Conservation (phyloP, 2,113 vertebrate genomes). For the Cercocebus atys region DNA sequence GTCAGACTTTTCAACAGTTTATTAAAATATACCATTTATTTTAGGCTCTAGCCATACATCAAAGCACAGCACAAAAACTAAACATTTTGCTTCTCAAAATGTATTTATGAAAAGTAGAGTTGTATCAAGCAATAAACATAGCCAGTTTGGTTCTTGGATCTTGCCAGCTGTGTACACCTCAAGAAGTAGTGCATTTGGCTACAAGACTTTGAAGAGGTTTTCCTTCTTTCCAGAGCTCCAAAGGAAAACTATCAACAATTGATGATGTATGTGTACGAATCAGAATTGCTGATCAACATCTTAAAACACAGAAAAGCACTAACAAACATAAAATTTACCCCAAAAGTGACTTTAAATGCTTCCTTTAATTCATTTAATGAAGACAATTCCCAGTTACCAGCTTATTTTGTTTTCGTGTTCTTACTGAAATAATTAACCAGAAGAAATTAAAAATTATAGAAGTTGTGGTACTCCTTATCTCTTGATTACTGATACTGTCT, state of each 20-base stretch:
- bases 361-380: conserved; percentile 22
- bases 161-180: neutral
- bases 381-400: conserved; percentile 33
- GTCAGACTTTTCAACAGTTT: conserved; percentile 2
- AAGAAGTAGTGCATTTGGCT: neutral
- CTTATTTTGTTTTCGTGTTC: conserved; percentile 13
- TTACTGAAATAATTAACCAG: conserved; percentile 55
- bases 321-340: neutral
- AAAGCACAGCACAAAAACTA: neutral
- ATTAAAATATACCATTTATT: conserved; percentile 34
- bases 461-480: conserved; percentile 25
- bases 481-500: conserved; percentile 22
- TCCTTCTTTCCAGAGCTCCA: neutral
- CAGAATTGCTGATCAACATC: conserved; percentile 4
- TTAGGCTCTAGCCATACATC: neutral
- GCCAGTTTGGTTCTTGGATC: neutral
- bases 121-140: neutral
- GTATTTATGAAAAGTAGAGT: conserved; percentile 14
- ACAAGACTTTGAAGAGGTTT: neutral
- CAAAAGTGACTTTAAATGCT: conserved; percentile 27
- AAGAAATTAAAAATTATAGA: conserved; percentile 47
- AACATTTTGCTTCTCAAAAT: conserved; percentile 29
- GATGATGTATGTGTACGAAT: neutral
- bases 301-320: conserved; percentile 16
- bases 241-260: neutral